A percentile compares a stretch with the other conserved stretches of the same genome.
Evolutionary conservation across 2,888 invertebrate species (phyloP).

Genomic region (Colostygia pectinataria): DNA sequence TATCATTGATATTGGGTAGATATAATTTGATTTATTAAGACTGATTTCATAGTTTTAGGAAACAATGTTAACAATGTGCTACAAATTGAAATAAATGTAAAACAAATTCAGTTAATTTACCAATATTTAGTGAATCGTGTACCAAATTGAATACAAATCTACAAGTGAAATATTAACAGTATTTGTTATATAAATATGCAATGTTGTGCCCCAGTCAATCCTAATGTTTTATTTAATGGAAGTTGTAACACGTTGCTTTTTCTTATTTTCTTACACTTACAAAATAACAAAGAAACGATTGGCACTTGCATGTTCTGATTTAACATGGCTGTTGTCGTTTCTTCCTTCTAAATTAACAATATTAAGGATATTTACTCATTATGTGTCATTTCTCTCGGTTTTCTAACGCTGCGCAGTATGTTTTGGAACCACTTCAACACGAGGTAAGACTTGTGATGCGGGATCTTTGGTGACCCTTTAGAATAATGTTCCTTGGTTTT

Average conservation of each 20-base stretch:
- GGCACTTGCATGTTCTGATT: conserved; percentile 68
- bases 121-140: conserved; percentile 31
- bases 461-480: conserved; percentile 24
- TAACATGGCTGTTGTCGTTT: conserved; percentile 42
- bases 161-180: conserved; percentile 37
- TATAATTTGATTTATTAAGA: too few species aligned
- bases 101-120: conserved; percentile 19
- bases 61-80: too few species aligned
- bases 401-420: conserved; percentile 95
- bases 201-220: conserved; percentile 93
- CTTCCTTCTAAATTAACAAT: conserved; percentile 66
- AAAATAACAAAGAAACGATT: conserved; percentile 37
- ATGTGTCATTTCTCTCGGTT: conserved; percentile 87
- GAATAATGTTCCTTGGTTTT: conserved; percentile 27
- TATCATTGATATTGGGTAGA: too few species aligned
- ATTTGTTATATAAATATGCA: conserved; percentile 80
- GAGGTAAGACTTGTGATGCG: conserved; percentile 90
- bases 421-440: conserved; percentile 99
- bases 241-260: conserved; percentile 68
- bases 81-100: conserved; percentile 26
- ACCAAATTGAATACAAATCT: conserved; percentile 25
- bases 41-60: too few species aligned
- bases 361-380: conserved; percentile 72
- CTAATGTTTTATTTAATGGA: conserved; percentile 77
- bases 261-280: conserved; percentile 61